Evolutionary conservation across 2,113 vertebrate genomes (phyloP).

Genomic region (Mus spicilegus): DNA sequence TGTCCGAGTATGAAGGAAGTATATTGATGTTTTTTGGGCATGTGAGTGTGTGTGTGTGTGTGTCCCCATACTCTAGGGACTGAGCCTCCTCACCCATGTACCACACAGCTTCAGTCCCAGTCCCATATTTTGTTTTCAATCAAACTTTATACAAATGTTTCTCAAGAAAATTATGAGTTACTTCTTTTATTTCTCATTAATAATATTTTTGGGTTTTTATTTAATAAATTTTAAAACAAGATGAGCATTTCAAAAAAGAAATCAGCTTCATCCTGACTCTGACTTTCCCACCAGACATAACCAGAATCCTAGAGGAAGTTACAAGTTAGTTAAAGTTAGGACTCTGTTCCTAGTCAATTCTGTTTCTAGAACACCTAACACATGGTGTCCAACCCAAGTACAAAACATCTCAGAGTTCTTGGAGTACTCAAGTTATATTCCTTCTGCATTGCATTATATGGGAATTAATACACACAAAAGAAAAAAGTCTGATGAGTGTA

Average conservation of each 20-base stretch:
- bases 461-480: neutral
- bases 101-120: neutral
- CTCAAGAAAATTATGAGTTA: neutral
- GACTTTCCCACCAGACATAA: neutral
- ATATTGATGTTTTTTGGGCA: neutral
- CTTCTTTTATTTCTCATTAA: neutral
- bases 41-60: too few species aligned
- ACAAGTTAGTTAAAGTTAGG: neutral
- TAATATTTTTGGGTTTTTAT: neutral
- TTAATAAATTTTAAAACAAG: neutral
- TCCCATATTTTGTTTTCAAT: neutral
- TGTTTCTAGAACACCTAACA: neutral
- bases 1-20: neutral
- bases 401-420: neutral
- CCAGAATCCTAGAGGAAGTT: neutral
- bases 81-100: neutral
- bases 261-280: neutral
- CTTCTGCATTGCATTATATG: constrained; percentile 16
- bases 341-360: neutral
- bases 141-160: neutral
- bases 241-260: neutral
- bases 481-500: neutral
- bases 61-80: neutral
- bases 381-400: neutral
- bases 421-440: neutral